Evolutionary conservation across 1,140 invertebrate genomes (phyloP).

Genomic region (Drosophila nebulosa): DNA sequence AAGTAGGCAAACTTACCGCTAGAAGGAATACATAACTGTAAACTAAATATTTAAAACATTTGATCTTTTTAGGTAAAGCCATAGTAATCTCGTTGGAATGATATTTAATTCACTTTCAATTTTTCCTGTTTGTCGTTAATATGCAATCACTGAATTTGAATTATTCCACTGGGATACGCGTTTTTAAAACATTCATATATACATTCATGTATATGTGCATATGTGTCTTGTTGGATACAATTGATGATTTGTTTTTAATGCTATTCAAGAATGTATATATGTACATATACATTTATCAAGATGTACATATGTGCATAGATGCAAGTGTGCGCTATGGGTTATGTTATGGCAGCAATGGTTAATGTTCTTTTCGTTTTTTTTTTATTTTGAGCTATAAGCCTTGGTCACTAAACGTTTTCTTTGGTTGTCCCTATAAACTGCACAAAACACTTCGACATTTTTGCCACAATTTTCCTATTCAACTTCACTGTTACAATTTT

Average conservation of each 20-base stretch:
- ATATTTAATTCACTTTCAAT: background rate
- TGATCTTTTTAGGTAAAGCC: constrained; percentile 79
- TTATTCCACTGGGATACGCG: background rate
- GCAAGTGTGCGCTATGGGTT: constrained; percentile 21
- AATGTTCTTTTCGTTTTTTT: constrained; percentile 11
- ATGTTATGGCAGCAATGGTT: constrained; percentile 1
- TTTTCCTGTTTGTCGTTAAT: constrained; percentile 14
- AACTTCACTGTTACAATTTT: constrained; percentile 68
- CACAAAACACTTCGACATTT: constrained; percentile 44
- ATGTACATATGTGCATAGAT: constrained; percentile 11
- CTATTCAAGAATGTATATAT: background rate
- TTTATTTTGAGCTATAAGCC: constrained; percentile 17
- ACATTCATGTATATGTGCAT: constrained; percentile 15
- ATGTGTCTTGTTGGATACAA: constrained; percentile 13
- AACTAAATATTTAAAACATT: constrained; percentile 81
- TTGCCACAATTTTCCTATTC: constrained; percentile 32
- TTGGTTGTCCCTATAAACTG: constrained; percentile 16
- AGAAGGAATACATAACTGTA: constrained; percentile 80
- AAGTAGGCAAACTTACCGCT: constrained; percentile 66
- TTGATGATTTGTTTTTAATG: constrained; percentile 1
- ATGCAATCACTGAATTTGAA: constrained; percentile 25
- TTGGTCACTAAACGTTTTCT: constrained; percentile 19
- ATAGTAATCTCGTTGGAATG: constrained; percentile 36
- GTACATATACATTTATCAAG: constrained; percentile 4
- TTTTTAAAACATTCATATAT: constrained; percentile 2